Conservation (phyloP, 2,797 vertebrate species). For the Garrulus glandarius region DNA sequence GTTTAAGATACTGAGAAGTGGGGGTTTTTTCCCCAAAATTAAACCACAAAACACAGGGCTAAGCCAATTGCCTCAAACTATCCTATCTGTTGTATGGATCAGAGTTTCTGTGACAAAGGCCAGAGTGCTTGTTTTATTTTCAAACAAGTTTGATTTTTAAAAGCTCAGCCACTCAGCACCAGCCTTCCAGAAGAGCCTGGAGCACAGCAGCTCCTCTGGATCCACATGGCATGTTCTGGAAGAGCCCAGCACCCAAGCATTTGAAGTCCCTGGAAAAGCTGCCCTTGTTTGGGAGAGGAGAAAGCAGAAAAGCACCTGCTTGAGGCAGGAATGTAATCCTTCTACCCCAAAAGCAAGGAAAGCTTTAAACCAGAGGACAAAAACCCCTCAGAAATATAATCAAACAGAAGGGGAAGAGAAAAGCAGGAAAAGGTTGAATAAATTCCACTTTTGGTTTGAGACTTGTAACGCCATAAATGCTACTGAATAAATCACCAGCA, state of each 20-base stretch:
- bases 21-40: accelerated
- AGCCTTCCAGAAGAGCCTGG: background rate
- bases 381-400: background rate
- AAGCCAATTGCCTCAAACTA: background rate
- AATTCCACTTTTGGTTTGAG: constrained; percentile 45
- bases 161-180: background rate
- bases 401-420: background rate
- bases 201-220: background rate
- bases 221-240: background rate
- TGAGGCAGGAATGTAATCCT: background rate
- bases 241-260: background rate
- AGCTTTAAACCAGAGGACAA: background rate
- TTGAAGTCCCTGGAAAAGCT: background rate
- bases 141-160: background rate
- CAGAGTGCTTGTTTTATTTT: background rate
- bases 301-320: background rate
- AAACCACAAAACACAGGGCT: background rate
- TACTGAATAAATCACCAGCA: constrained; percentile 33
- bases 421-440: constrained; percentile 25
- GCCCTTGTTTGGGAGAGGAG: background rate
- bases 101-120: background rate
- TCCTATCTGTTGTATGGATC: background rate
- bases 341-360: background rate
- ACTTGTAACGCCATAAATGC: constrained; percentile 13
- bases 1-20: background rate